Percentiles rank a stretch among this genome's conserved stretches.
phyloP scores from a whole-genome alignment of 2,888 invertebrate genomes.

The Heliconius cydno region DNA sequence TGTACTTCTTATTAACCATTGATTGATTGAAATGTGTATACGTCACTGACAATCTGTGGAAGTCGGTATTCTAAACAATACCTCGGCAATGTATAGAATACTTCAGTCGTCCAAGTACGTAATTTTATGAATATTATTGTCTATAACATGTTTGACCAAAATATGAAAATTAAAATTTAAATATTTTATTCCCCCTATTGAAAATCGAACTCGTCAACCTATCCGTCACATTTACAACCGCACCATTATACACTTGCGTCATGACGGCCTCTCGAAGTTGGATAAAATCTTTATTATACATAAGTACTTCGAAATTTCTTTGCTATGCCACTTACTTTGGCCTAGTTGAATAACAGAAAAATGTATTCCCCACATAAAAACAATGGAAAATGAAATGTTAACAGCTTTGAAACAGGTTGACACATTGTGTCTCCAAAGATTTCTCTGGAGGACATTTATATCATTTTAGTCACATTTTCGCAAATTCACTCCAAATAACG shows the following conservation, averaged over 20 bases:
- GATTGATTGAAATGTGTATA: background rate
- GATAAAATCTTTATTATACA: background rate
- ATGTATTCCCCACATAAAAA: constrained; percentile 2
- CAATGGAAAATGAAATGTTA: constrained; percentile 5
- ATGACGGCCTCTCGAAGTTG: background rate
- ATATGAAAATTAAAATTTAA: too few species aligned
- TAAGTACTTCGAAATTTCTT: background rate
- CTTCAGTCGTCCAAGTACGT: too few species aligned
- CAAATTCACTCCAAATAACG: background rate
- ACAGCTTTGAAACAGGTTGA: constrained; percentile 20
- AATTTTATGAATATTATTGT: too few species aligned
- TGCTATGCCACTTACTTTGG: background rate
- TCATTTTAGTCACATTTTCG: constrained; percentile 6
- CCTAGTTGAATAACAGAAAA: background rate
- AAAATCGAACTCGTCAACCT: too few species aligned
- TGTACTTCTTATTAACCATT: background rate
- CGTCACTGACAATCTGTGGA: too few species aligned
- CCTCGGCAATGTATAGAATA: too few species aligned
- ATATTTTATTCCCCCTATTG: too few species aligned
- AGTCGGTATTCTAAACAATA: too few species aligned
- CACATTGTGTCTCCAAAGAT: constrained; percentile 7
- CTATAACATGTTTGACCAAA: too few species aligned
- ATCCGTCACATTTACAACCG: too few species aligned
- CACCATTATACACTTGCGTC: too few species aligned
- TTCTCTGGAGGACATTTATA: constrained; percentile 22